phyloP scores from a whole-genome alignment of 2,888 invertebrate genomes.

The Folsomia candida region DNA sequence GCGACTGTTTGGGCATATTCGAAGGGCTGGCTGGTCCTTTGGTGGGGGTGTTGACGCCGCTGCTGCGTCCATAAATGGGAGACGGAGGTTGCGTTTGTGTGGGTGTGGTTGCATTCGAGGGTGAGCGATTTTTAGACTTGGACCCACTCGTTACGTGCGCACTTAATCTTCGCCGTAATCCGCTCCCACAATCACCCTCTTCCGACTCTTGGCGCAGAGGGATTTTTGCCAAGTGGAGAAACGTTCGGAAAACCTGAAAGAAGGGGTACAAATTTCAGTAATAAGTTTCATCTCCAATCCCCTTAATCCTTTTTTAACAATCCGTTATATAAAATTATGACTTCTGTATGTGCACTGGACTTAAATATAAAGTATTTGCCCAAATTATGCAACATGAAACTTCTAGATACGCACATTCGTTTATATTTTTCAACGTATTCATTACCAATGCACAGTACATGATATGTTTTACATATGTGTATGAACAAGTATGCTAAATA shows the following conservation, averaged over 20 bases:
- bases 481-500: too few relatives aligned
- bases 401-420: too few relatives aligned
- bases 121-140: conserved; percentile 31
- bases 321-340: too few relatives aligned
- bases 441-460: too few relatives aligned
- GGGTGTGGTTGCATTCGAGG: conserved; percentile 16
- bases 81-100: conserved; percentile 12
- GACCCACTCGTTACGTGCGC: conserved; percentile 60
- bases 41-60: conserved; percentile 24
- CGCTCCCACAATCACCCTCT: conserved; percentile 27
- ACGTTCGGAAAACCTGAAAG: conserved; percentile 74
- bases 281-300: too few relatives aligned
- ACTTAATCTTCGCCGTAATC: conserved; percentile 69
- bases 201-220: conserved; percentile 43
- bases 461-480: too few relatives aligned
- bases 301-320: too few relatives aligned
- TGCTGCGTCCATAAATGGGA: conserved; percentile 10
- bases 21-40: conserved; percentile 26
- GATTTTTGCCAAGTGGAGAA: conserved; percentile 63
- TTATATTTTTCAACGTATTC: too few relatives aligned
- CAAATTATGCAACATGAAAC: too few relatives aligned
- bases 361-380: too few relatives aligned
- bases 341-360: too few relatives aligned
- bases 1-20: conserved; percentile 4
- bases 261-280: too few relatives aligned